A percentile compares a stretch with the other conserved stretches of the same genome.
These are phyloP conservation scores for Anthophora plumipes DNA, from an alignment of 2,888 invertebrate genomes.

Conservation along the genomic window DNA sequence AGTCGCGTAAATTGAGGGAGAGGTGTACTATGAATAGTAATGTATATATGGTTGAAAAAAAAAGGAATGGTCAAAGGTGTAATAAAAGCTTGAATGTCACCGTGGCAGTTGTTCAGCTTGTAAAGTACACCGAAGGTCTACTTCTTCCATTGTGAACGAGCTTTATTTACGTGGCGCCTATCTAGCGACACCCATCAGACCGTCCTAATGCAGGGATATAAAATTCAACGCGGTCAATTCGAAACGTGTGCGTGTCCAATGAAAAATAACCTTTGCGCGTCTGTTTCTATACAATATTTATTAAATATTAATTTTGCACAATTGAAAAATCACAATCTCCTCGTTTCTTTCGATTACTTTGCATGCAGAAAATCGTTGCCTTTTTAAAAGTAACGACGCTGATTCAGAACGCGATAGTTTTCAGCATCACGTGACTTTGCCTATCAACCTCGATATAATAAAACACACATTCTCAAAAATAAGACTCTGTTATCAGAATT, in stretches of 20 bases:
- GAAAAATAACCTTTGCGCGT: neutral
- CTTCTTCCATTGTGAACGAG: neutral
- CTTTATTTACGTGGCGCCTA: neutral
- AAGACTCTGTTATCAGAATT: neutral
- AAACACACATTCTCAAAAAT: neutral
- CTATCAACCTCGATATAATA: neutral
- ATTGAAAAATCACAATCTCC: neutral
- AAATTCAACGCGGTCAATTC: neutral
- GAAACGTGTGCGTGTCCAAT: neutral
- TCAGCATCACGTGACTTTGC: neutral
- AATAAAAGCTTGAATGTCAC: neutral
- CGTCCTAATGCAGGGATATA: neutral
- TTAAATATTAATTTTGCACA: neutral
- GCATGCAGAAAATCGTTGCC: neutral
- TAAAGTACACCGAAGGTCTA: neutral
- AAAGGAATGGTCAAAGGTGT: too few species aligned
- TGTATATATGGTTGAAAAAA: too few species aligned
- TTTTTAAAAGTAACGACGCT: neutral
- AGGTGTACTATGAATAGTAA: too few species aligned
- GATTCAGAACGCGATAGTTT: conserved; percentile 23
- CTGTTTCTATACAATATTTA: neutral
- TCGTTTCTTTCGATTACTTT: neutral
- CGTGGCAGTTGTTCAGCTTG: neutral
- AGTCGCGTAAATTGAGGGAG: too few species aligned
- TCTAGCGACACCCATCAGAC: neutral